These are phyloP conservation scores for Acomys russatus DNA, from an alignment of 2,797 vertebrate genomes.

Conservation along the genomic window DNA sequence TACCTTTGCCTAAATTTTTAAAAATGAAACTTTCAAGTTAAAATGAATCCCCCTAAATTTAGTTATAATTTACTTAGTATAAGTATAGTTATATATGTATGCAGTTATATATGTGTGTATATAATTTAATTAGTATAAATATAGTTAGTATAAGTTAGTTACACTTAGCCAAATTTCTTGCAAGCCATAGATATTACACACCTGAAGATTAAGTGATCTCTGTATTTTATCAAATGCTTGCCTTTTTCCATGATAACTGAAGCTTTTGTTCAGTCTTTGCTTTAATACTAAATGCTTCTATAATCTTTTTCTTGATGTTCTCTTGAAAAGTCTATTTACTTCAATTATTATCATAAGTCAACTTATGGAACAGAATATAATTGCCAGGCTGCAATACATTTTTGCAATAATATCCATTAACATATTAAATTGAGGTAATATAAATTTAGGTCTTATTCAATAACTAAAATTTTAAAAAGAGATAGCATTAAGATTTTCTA, in stretches of 20 bases:
- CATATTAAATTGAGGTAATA: constrained; percentile 18
- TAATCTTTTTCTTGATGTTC: background rate
- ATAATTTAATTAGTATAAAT: too few species aligned
- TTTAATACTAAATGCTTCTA: background rate
- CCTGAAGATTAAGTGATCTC: background rate
- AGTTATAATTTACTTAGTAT: too few species aligned
- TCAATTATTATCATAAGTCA: constrained; percentile 2
- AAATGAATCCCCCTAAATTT: background rate
- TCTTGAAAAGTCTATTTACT: constrained; percentile 17
- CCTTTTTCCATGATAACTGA: background rate
- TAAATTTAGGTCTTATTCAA: constrained; percentile 80
- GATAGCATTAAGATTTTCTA: constrained; percentile 77
- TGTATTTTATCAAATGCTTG: background rate
- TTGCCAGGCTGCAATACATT: background rate
- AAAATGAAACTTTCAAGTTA: background rate
- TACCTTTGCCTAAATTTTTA: background rate
- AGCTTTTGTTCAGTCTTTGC: constrained; percentile 25
- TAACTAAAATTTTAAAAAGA: constrained; percentile 77
- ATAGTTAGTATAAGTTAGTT: too few species aligned
- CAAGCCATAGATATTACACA: background rate
- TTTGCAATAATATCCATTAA: constrained; percentile 21
- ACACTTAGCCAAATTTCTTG: background rate
- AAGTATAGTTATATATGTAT: too few species aligned
- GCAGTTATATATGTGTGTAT: too few species aligned
- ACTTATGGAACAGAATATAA: background rate